Conservation (phyloP, 2,797 vertebrate species). For the Adelosebastes latens region DNA sequence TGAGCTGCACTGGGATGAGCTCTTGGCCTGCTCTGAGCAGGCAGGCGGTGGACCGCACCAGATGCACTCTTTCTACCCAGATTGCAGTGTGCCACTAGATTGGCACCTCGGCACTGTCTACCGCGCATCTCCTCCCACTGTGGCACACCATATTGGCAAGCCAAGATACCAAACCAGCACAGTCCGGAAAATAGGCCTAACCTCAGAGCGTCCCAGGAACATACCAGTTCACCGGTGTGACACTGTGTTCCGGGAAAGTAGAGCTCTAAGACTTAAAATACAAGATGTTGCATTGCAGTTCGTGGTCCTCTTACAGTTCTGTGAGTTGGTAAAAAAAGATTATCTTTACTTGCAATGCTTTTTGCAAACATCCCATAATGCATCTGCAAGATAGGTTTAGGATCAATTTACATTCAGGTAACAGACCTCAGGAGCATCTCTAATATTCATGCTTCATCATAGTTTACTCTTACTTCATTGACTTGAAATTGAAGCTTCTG, state of each 20-base stretch:
- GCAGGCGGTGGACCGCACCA: neutral
- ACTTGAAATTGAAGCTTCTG: conserved; percentile 34
- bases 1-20: neutral
- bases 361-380: neutral
- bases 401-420: neutral
- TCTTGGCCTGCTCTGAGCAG: neutral
- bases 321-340: neutral
- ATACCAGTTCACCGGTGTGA: conserved; percentile 4
- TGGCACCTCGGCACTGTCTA: neutral
- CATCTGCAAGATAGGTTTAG: neutral
- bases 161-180: conserved; percentile 28
- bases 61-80: neutral
- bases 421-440: neutral
- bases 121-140: neutral
- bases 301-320: neutral
- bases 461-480: neutral
- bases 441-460: neutral
- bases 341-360: neutral
- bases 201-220: conserved; percentile 3
- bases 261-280: neutral
- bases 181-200: conserved; percentile 28
- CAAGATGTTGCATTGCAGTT: neutral
- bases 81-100: conserved; percentile 3
- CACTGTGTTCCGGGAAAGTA: neutral
- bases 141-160: neutral